Conservation (phyloP, 2,888 invertebrate genomes). For the Sarcophaga subvicina region DNA sequence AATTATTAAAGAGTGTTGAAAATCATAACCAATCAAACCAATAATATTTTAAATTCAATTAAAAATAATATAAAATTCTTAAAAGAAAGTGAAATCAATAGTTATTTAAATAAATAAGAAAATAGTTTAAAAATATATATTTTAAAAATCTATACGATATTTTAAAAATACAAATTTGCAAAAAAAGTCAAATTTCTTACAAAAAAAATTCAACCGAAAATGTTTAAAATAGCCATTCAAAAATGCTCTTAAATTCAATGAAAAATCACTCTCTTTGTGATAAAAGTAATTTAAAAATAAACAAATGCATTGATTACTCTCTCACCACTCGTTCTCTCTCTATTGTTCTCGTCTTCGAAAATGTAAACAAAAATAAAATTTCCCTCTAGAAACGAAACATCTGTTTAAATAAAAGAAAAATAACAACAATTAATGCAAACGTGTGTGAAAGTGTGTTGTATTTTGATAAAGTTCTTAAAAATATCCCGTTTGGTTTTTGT, state of each 20-base stretch:
- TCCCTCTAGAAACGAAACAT: conserved; percentile 74
- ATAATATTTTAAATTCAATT: background rate
- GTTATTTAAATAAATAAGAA: too few species aligned
- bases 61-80: conserved; percentile 10
- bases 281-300: background rate
- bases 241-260: background rate
- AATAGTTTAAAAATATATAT: too few species aligned
- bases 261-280: conserved; percentile 31
- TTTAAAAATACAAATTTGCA: background rate
- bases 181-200: conserved; percentile 1
- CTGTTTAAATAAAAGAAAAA: conserved; percentile 68
- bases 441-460: background rate
- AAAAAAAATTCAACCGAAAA: conserved; percentile 30
- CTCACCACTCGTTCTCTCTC: background rate
- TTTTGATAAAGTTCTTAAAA: conserved; percentile 22
- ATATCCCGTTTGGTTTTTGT: conserved; percentile 29
- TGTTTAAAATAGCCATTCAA: conserved; percentile 48
- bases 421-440: background rate
- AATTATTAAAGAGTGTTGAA: conserved; percentile 9
- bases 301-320: background rate
- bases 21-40: background rate
- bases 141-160: background rate
- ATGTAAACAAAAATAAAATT: conserved; percentile 73
- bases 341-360: conserved; percentile 5
- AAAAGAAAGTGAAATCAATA: background rate